These are phyloP conservation scores for Microcebus tavaratra DNA, from an alignment of 2,113 vertebrate genomes.

Conservation along the genomic window DNA sequence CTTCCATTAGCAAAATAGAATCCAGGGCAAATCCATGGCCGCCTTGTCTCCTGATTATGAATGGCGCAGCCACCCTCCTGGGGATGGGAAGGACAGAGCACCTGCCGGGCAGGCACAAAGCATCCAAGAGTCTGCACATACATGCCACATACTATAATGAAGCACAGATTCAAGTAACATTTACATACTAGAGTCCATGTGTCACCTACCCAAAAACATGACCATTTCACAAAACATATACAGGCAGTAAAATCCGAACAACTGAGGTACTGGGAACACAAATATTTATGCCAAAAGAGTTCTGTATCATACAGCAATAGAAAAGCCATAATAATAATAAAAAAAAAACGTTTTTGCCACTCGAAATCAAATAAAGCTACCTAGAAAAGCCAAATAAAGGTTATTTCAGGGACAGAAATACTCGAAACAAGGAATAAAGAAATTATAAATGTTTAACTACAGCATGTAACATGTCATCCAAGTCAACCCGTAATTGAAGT, in stretches of 20 bases:
- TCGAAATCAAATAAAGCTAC: conserved; percentile 88
- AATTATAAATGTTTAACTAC: conserved; percentile 85
- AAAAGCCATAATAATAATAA: conserved; percentile 84
- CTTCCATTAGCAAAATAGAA: conserved; percentile 87
- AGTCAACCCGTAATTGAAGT: conserved; percentile 92
- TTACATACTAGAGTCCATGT: conserved; percentile 98
- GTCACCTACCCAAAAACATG: conserved; percentile 95
- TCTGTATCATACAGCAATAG: conserved; percentile 90
- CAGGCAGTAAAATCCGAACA: conserved; percentile 94
- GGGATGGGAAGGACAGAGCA: conserved; percentile 81
- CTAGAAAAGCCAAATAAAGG: conserved; percentile 86
- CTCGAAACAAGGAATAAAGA: conserved; percentile 81
- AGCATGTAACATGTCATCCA: conserved; percentile 91
- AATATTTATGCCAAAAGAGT: conserved; percentile 92
- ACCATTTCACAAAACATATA: conserved; percentile 96
- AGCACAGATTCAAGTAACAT: conserved; percentile 99
- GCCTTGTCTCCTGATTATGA: conserved; percentile 88
- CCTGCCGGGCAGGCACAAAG: conserved; percentile 92
- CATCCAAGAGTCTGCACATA: conserved; percentile 92
- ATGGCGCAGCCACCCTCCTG: conserved; percentile 82
- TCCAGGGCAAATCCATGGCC: conserved; percentile 88
- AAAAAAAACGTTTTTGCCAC: conserved; percentile 82
- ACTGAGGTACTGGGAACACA: conserved; percentile 96
- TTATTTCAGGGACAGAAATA: conserved; percentile 88
- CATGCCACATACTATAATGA: conserved; percentile 97